Evolutionary conservation across 2,797 vertebrate species (phyloP).

Genomic region (Galago senegalensis): DNA sequence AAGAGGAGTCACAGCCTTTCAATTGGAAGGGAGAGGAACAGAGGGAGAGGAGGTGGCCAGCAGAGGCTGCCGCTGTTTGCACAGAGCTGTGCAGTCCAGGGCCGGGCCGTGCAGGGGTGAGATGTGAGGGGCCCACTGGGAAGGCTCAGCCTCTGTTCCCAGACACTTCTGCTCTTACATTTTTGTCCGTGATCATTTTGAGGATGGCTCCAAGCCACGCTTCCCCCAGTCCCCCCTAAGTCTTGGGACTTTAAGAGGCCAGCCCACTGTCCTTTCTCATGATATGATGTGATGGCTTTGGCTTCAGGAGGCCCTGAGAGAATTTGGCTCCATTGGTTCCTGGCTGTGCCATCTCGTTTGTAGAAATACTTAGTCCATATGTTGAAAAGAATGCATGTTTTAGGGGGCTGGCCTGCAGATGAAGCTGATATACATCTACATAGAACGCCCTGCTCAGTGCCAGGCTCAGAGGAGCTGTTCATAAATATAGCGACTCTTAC

Average conservation of each 20-base stretch:
- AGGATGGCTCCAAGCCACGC: neutral
- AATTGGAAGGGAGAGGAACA: neutral
- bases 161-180: neutral
- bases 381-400: neutral
- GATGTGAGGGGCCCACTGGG: neutral
- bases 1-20: neutral
- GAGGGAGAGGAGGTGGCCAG: neutral
- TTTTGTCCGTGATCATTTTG: neutral
- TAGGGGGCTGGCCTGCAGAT: neutral
- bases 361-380: neutral
- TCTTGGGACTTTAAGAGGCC: neutral
- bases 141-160: neutral
- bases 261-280: neutral
- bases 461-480: neutral
- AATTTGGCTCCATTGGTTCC: neutral
- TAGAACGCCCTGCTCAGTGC: neutral
- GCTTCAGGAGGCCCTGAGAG: neutral
- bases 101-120: neutral
- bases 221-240: neutral
- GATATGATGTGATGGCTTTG: neutral
- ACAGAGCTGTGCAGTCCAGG: neutral
- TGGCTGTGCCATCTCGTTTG: neutral
- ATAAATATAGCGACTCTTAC: neutral
- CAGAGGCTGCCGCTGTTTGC: neutral
- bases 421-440: neutral